Evolutionary conservation across 2,888 invertebrate species (phyloP).

Genomic region (Idaea biselata): DNA sequence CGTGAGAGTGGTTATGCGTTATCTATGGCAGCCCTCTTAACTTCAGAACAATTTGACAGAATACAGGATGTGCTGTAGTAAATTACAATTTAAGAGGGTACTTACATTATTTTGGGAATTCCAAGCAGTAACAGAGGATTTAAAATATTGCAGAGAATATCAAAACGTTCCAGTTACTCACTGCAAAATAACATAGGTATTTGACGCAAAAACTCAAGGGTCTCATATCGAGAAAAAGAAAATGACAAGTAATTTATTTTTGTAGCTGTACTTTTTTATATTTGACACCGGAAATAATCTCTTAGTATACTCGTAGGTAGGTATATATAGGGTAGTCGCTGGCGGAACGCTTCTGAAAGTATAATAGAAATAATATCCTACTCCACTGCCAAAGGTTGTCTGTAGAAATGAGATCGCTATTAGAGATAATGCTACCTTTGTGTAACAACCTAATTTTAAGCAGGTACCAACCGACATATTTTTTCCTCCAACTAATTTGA

Average conservation of each 20-base stretch:
- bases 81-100: conserved; percentile 15
- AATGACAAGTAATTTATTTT: neutral
- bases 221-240: neutral
- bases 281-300: neutral
- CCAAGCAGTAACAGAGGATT: neutral
- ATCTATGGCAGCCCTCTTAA: conserved; percentile 38
- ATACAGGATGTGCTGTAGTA: conserved; percentile 18
- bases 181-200: conserved; percentile 14
- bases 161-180: conserved; percentile 7
- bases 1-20: conserved; percentile 49
- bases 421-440: conserved; percentile 1
- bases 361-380: neutral
- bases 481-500: conserved; percentile 10
- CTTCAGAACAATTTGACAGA: conserved; percentile 37
- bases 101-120: conserved; percentile 2
- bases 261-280: neutral
- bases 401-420: neutral
- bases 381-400: neutral
- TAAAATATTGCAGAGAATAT: conserved; percentile 7
- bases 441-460: conserved; percentile 1
- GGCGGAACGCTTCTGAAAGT: neutral
- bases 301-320: neutral
- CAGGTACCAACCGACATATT: neutral
- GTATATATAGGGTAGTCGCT: neutral
- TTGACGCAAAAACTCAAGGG: conserved; percentile 8